phyloP scores from a whole-genome alignment of 2,888 invertebrate genomes.

The Napeogenes sylphis region DNA sequence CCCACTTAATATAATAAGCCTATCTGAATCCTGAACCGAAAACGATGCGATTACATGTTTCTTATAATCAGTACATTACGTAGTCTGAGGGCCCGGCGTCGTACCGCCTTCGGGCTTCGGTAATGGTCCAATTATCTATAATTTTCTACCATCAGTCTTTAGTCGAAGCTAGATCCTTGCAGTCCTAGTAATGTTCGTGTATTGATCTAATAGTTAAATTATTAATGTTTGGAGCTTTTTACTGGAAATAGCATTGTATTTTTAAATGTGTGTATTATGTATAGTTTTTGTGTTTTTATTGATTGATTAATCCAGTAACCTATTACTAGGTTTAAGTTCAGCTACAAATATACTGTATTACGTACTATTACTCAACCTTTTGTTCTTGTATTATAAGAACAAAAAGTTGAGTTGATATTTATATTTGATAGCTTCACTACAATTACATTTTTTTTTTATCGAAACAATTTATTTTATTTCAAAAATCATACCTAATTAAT shows the following conservation, averaged over 20 bases:
- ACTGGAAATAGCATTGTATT: constrained; percentile 11
- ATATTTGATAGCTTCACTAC: too few species aligned
- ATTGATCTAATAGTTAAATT: constrained; percentile 72
- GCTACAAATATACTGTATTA: too few species aligned
- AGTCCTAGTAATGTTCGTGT: constrained; percentile 56
- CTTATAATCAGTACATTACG: constrained; percentile 70
- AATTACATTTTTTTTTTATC: not conserved
- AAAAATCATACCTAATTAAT: not conserved
- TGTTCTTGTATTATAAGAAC: too few species aligned
- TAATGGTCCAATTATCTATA: constrained; percentile 76
- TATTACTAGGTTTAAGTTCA: too few species aligned
- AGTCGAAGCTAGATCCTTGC: constrained; percentile 54
- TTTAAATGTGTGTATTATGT: constrained; percentile 6
- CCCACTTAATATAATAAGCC: constrained; percentile 76
- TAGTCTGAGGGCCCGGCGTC: constrained; percentile 39
- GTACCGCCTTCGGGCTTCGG: constrained; percentile 49
- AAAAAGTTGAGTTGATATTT: too few species aligned
- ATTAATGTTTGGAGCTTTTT: constrained; percentile 39
- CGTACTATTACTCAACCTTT: too few species aligned
- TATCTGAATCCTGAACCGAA: constrained; percentile 67
- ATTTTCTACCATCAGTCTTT: constrained; percentile 76
- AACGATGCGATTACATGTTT: constrained; percentile 74
- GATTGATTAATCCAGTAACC: too few species aligned
- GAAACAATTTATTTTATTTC: not conserved
- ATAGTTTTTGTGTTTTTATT: not conserved